A percentile compares a stretch with the other conserved stretches of the same genome.
phyloP scores from a whole-genome alignment of 2,888 invertebrate species.

The Drosophila koepferae region DNA sequence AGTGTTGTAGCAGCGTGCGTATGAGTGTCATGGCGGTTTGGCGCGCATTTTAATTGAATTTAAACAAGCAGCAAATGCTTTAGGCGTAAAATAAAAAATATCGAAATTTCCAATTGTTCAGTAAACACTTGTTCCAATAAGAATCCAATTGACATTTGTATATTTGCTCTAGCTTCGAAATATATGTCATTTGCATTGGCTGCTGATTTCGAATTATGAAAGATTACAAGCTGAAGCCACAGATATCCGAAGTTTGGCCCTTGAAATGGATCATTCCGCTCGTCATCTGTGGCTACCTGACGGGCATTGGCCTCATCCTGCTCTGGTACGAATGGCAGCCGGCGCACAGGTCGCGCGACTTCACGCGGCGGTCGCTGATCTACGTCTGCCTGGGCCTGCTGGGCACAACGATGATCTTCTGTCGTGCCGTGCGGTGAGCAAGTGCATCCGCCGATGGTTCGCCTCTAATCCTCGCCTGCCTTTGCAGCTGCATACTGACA shows the following conservation, averaged over 20 bases:
- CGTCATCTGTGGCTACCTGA: slow-evolving; percentile 64
- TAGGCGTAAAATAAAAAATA: neutral
- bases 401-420: slow-evolving; percentile 59
- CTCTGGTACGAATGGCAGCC: slow-evolving; percentile 64
- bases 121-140: neutral
- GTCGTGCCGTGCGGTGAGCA: slow-evolving; percentile 70
- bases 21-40: neutral
- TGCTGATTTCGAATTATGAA: slow-evolving; percentile 16
- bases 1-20: neutral
- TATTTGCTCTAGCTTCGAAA: neutral
- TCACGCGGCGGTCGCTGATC: slow-evolving; percentile 41
- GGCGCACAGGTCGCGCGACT: slow-evolving; percentile 7
- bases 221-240: neutral
- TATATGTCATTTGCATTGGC: neutral
- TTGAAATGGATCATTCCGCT: slow-evolving; percentile 39
- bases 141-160: neutral
- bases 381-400: slow-evolving; percentile 37
- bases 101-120: no score
- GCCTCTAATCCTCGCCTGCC: neutral
- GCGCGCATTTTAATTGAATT: neutral
- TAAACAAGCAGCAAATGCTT: neutral
- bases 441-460: fast-evolving
- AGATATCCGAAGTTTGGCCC: slow-evolving; percentile 32
- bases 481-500: slow-evolving; percentile 88
- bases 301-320: slow-evolving; percentile 61